Base-by-base conservation (phyloP, 53 echinoderm and acorn worm genomes). In the Stichopus horrens region DNA sequence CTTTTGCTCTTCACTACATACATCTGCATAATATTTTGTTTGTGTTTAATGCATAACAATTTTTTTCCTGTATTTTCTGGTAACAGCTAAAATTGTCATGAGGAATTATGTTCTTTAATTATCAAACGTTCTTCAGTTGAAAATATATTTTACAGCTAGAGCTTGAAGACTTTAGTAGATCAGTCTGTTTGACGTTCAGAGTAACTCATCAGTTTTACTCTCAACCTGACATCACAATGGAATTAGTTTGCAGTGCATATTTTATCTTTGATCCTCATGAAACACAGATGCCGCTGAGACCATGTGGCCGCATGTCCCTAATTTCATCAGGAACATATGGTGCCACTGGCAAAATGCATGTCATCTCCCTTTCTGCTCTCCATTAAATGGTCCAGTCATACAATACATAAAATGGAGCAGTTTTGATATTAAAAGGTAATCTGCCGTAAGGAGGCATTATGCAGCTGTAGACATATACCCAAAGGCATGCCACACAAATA, bases 281-380 rank as follows among this genome's bases (percentile, higher is more conserved):
- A 81, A 57, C 23, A 21, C 16, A 18, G 81, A n/a, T 57, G 56
- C 81, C 53, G 79, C 55, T 58, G 6, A 21, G n/a, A 81, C 81
- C 81, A 81, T 56, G 81, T 57, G 81, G 21, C n/a, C n/a, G 8
- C 71, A 56, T 11, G 22, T 20, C 56, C 56, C 20, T 81, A 81
- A 81, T 81, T 81, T 81, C 57, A 81, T 81, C 55, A 81, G 22
- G 57, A 81, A 81, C 81, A 81, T 56, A 81, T 57, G 57, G 81
- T 81, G 58, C 81, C 58, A 6, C 4, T 13, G 81, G 81, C 81
- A 58, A 81, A 37, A 19, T 57, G 81, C 57, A 57, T 81, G 56
- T 20, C 81, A 81, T 56, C 81, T 56, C 21, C 20, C 58, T 81
- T 21, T 81, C 21, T 81, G 7, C 5, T 14, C 55, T 8, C 13